phyloP scores from a whole-genome alignment of 2,113 vertebrate genomes.

The Dascyllus trimaculatus region DNA sequence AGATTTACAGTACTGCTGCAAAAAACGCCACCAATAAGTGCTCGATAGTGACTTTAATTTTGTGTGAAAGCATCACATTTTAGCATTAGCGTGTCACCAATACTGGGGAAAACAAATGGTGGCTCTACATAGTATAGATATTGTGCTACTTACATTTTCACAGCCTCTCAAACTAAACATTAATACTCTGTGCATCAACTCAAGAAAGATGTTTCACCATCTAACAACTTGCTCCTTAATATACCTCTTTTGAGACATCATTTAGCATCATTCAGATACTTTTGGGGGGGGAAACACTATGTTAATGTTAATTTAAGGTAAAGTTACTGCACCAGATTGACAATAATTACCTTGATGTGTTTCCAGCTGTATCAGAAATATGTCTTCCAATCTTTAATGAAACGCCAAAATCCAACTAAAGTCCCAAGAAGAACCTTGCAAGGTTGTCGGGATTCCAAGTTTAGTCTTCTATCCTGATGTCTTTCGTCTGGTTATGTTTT shows the following conservation, averaged over 20 bases:
- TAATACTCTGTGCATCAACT: too few relatives aligned
- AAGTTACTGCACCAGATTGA: not conserved
- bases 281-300: too few relatives aligned
- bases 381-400: not conserved
- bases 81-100: too few relatives aligned
- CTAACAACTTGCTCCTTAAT: too few relatives aligned
- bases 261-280: too few relatives aligned
- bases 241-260: too few relatives aligned
- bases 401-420: not conserved
- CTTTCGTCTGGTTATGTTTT: not conserved
- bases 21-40: not conserved
- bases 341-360: conserved; percentile 45
- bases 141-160: too few relatives aligned
- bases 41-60: not conserved
- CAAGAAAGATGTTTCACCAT: too few relatives aligned
- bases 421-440: not conserved
- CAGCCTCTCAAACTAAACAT: too few relatives aligned
- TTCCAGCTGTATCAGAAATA: not conserved
- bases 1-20: not conserved
- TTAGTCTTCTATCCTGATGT: not conserved
- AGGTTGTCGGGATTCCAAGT: not conserved
- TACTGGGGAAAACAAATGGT: too few relatives aligned
- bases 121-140: too few relatives aligned
- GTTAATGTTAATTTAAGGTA: too few relatives aligned
- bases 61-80: not conserved